Base-by-base conservation (phyloP, 2,113 vertebrate genomes). In the Aleadryas rufinucha region DNA sequence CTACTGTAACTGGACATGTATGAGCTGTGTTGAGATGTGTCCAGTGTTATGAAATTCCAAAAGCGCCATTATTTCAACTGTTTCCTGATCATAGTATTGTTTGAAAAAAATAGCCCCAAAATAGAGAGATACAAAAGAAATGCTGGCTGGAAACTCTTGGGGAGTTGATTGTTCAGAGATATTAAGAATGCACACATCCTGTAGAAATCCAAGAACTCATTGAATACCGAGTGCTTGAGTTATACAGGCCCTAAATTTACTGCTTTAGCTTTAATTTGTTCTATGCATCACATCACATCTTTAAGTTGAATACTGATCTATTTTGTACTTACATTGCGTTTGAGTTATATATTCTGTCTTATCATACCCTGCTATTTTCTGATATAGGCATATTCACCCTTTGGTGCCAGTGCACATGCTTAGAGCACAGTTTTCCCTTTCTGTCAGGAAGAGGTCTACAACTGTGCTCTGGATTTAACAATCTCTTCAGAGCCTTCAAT, bases 1-100 rank as follows among this genome's bases (percentile, higher is more conserved):
- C 45, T 52, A 41, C 45, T 52, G 39, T 90, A 83, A 93, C 53
- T 87, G 45, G 37, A 86, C 72, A 16, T 10, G 7, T 78, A 45
- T 87, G 75, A 53, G 27, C 35, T 90, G 10, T 50, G 26, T 75
- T 94, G 93, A 95, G 72, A 90, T 35, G 35, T 41, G 27, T 37
- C 24, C 45, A 87, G 10, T 63, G 17, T 90, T 84, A 30, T 9
- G 54, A 71, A 95, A 90, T 96, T 89, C 50, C 8, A 26, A 77
- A 96, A 83, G 47, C 45, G 47, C 44, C 77, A 66, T 93, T 92
- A 64, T 83, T 93, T 83, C n/a, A 95, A 77, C 41, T 94, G 33
- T 90, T 96, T 91, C 65, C 75, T 87, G 52, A 54, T 83, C 71
- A 91, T 19, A 70, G 14, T 35, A 89, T 37, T 78, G 31, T 90